Conservation (phyloP, 2,888 invertebrate species). For the Pyrgus malvae region DNA sequence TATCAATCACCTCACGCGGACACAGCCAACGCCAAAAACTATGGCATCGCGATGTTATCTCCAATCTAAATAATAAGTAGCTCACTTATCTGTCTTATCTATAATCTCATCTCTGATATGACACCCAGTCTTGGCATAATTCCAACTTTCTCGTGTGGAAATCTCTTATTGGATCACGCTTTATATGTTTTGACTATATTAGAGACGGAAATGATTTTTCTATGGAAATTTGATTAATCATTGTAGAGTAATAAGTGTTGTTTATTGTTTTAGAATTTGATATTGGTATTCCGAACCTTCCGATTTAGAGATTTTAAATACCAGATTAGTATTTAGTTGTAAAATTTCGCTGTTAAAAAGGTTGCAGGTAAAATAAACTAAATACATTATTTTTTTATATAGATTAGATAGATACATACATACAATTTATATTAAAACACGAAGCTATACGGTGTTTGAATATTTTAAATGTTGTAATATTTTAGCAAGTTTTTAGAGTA, state of each 20-base stretch:
- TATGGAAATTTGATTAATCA: slow-evolving; percentile 17
- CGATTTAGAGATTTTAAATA: too few relatives aligned
- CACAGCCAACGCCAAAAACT: slow-evolving; percentile 18
- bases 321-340: too few relatives aligned
- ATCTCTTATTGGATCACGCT: slow-evolving; percentile 18
- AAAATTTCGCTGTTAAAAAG: too few relatives aligned
- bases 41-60: slow-evolving; percentile 20
- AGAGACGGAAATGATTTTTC: slow-evolving; percentile 10
- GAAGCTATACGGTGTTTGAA: too few relatives aligned
- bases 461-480: too few relatives aligned
- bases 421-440: too few relatives aligned
- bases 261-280: neutral
- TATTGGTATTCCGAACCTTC: too few relatives aligned
- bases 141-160: slow-evolving; percentile 14
- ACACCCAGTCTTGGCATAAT: slow-evolving; percentile 16
- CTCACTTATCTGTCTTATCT: slow-evolving; percentile 24
- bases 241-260: neutral
- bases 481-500: too few relatives aligned
- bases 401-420: too few relatives aligned
- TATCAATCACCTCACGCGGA: slow-evolving; percentile 10
- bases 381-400: too few relatives aligned
- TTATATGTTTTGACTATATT: slow-evolving; percentile 17
- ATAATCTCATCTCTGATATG: slow-evolving; percentile 20
- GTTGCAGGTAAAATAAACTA: too few relatives aligned
- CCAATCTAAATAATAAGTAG: slow-evolving; percentile 25